phyloP scores from a whole-genome alignment of 2,888 invertebrate genomes.

The Heterodera filipjevi region DNA sequence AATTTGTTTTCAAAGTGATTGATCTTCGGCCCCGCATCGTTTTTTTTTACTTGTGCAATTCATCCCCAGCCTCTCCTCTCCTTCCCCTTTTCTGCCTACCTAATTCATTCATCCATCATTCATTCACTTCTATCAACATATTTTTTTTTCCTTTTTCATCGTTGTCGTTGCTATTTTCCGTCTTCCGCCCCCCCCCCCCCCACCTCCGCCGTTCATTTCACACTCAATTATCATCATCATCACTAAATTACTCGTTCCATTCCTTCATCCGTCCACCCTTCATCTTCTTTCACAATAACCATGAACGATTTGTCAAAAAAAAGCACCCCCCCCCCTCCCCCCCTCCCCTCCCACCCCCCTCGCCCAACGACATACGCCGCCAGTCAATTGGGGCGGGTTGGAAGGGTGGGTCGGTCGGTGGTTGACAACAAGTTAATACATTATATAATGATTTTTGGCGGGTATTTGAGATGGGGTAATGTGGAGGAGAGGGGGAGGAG shows the following conservation, averaged over 20 bases:
- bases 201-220: background rate
- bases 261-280: background rate
- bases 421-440: background rate
- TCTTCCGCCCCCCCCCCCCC: too few relatives aligned
- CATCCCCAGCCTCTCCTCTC: background rate
- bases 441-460: background rate
- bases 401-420: background rate
- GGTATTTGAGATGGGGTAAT: background rate
- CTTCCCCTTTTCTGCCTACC: background rate
- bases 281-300: background rate
- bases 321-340: too few relatives aligned
- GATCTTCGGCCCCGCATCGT: background rate
- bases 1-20: background rate
- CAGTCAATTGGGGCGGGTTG: too few relatives aligned
- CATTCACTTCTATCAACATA: background rate
- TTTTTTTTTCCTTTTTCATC: background rate
- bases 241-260: slow-evolving; percentile 7
- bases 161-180: background rate
- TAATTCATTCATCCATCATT: background rate
- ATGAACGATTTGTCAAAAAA: background rate
- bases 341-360: too few relatives aligned
- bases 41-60: background rate
- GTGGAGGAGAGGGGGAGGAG: background rate
- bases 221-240: slow-evolving; percentile 9
- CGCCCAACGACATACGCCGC: background rate